These are phyloP conservation scores for Epinephelus coioides DNA, from an alignment of 2,797 vertebrate species.

Conservation along the genomic window DNA sequence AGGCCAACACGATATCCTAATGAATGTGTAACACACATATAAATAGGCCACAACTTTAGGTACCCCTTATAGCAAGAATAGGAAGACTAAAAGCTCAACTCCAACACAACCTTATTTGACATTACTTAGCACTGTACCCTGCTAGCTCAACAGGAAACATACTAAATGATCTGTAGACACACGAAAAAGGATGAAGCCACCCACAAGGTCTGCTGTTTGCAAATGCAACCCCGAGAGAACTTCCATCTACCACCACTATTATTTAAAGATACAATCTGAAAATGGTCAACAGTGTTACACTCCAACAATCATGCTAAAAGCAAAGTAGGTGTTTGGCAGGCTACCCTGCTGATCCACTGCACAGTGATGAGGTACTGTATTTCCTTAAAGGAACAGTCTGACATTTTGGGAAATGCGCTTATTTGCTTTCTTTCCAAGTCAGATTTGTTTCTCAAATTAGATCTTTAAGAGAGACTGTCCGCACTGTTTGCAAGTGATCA, in stretches of 20 bases:
- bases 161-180: neutral
- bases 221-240: neutral
- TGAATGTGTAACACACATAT: neutral
- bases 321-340: conserved; percentile 16
- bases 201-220: neutral
- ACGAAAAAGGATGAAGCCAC: neutral
- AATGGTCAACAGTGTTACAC: neutral
- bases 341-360: neutral
- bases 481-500: no score
- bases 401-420: neutral
- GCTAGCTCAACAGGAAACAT: neutral
- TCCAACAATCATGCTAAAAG: neutral
- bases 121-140: neutral
- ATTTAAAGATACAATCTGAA: conserved; percentile 3
- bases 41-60: neutral
- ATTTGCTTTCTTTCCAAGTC: neutral
- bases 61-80: neutral
- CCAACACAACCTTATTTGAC: neutral
- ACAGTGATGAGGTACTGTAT: neutral
- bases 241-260: neutral
- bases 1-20: neutral
- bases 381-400: neutral
- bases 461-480: no score
- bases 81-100: neutral
- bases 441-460: no score